Conservation (phyloP, 2,113 vertebrate genomes). For the Anhinga anhinga region DNA sequence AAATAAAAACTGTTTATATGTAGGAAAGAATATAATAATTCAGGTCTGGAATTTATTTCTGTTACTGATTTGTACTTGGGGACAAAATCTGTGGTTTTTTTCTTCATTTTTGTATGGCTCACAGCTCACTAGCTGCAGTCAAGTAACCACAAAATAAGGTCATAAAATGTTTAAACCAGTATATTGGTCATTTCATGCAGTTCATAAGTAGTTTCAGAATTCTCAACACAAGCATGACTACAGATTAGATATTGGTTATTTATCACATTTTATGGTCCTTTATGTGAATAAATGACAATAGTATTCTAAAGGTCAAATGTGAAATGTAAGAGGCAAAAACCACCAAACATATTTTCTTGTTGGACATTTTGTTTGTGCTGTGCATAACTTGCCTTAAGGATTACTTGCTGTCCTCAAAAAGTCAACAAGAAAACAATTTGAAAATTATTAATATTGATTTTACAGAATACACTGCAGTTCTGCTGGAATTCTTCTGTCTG, state of each 20-base stretch:
- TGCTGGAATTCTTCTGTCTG: background rate
- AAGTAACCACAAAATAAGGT: background rate
- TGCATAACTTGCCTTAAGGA: conserved; percentile 11
- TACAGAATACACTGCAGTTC: background rate
- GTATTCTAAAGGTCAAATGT: conserved; percentile 37
- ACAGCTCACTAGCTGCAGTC: background rate
- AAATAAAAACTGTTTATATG: background rate
- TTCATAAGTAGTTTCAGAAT: background rate
- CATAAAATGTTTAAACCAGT: background rate
- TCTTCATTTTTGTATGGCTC: background rate
- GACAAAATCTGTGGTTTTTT: background rate
- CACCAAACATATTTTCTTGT: background rate
- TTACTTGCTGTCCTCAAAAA: conserved; percentile 33
- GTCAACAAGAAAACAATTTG: conserved; percentile 31
- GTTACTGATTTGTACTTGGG: background rate
- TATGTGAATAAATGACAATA: background rate
- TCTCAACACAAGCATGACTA: background rate
- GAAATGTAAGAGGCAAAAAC: background rate
- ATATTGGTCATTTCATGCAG: background rate
- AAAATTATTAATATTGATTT: conserved; percentile 52
- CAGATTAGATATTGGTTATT: background rate
- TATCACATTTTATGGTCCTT: background rate
- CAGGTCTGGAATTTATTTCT: background rate
- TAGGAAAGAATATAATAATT: background rate
- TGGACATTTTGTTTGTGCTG: background rate